Percentiles rank a stretch among this genome's conserved stretches.
Evolutionary conservation across 2,797 vertebrate genomes (phyloP).

Genomic region (Lophius americanus): DNA sequence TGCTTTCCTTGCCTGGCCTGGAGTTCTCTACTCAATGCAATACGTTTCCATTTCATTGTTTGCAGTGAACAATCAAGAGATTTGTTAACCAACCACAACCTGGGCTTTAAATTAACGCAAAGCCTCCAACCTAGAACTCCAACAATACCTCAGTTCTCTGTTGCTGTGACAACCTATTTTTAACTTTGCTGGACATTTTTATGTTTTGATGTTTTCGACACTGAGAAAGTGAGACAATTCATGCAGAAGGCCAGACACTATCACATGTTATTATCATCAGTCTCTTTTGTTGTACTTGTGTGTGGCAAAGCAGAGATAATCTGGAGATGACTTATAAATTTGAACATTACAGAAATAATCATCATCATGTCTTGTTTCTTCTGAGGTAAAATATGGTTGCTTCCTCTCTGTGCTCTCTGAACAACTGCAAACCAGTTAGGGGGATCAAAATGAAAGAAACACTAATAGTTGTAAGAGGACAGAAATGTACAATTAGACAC

Average conservation of each 20-base stretch:
- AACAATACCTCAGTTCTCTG: conserved; percentile 70
- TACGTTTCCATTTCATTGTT: conserved; percentile 27
- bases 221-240: conserved; percentile 35
- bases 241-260: conserved; percentile 34
- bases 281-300: not conserved
- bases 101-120: conserved; percentile 43
- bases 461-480: conserved; percentile 4
- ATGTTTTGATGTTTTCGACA: conserved; percentile 49
- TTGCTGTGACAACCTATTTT: conserved; percentile 84
- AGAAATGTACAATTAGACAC: conserved; percentile 4
- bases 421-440: conserved; percentile 11
- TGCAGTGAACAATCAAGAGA: conserved; percentile 31
- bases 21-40: conserved; percentile 12
- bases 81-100: conserved; percentile 46
- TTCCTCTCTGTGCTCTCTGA: not conserved
- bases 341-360: not conserved
- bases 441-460: conserved; percentile 15
- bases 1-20: not conserved
- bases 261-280: not conserved
- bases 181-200: conserved; percentile 65
- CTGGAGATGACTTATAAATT: not conserved
- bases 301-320: not conserved
- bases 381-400: not conserved
- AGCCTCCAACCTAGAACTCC: conserved; percentile 66
- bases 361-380: not conserved